Base-by-base conservation (phyloP, 2,888 invertebrate species). In the Pachymerium ferrugineum region DNA sequence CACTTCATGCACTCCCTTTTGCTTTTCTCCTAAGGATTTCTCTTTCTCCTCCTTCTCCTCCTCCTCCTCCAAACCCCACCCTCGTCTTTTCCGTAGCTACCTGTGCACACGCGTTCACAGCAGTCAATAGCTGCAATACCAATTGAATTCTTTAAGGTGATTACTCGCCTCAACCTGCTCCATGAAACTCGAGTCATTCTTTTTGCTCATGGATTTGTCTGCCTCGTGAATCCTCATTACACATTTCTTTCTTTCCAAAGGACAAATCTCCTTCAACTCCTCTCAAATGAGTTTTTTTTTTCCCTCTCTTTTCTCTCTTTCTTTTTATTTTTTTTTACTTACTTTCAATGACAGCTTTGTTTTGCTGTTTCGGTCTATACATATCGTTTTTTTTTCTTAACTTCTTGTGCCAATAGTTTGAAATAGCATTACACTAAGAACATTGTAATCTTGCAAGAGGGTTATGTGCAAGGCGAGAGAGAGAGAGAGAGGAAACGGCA, bases 361-460 rank as follows among this genome's bases (percentile, higher is more conserved):
- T 71, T 38, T 71, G 33, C 71, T 35, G 12, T 71, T 71, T 38
- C 35, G 16, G 35, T 25, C 25, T 25, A 25, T 14, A 54, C 14
- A 22, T 22, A 25, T 25, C 2, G 1, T 54, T 54, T 54, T 54
- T 54, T 16, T 25, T 19, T 12, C 25, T 54, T 54, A 54, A 54
- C 54, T 54, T 54, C 25, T 54, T 54, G 54, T 54, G 54, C 71
- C 71, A 38, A 70, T 62, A 74, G 70, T 74, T 74, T 70, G 70
- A 74, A 74, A 69, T 74, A 74, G 74, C 42, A 74, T 74, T 74
- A 75, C 74, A 74, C 75, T 75, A 75, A 75, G 75, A 75, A 74
- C 72, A 73, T 75, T 76, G 76, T 76, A 76, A 76, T 76, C 76
- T 74, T 72, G 54, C 42, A 54, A 29, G 71, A 71, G 38, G 71